Conservation (phyloP, 1,140 invertebrate species). For the Globodera ellingtonae region DNA sequence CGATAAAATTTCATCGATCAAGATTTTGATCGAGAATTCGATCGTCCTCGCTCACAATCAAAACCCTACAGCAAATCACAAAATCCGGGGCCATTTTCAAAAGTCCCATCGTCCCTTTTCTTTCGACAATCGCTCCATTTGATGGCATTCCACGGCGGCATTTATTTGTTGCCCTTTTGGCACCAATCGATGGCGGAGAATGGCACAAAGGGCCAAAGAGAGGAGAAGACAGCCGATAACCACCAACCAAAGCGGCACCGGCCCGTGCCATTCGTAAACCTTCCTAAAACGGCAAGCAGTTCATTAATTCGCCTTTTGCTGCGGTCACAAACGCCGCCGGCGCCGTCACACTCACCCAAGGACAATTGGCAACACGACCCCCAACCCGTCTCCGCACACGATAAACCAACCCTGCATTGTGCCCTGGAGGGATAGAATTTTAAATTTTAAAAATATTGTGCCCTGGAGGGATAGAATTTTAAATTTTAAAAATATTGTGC, state of each 20-base stretch:
- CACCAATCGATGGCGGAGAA: constrained; percentile 31
- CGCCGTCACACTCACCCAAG: constrained; percentile 31
- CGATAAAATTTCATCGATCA: too few species aligned
- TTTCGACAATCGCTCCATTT: background rate
- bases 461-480: background rate
- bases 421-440: constrained; percentile 28
- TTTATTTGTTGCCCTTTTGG: constrained; percentile 13
- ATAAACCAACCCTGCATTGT: constrained; percentile 34
- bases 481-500: background rate
- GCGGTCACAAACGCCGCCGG: constrained; percentile 27
- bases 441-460: constrained; percentile 3
- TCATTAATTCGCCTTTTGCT: too few species aligned
- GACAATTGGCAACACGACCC: constrained; percentile 41
- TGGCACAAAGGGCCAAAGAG: constrained; percentile 23
- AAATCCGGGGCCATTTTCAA: background rate
- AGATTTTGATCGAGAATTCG: too few species aligned
- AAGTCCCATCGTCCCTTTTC: background rate
- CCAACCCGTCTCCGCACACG: constrained; percentile 35
- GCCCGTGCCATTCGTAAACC: constrained; percentile 28
- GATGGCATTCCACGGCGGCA: background rate
- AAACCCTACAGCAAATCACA: background rate
- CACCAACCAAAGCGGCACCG: constrained; percentile 33
- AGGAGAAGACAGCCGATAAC: constrained; percentile 3
- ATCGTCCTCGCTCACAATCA: too few species aligned
- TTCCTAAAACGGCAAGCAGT: background rate